Conservation (phyloP, 2,113 vertebrate genomes). For the Dromiciops gliroides region DNA sequence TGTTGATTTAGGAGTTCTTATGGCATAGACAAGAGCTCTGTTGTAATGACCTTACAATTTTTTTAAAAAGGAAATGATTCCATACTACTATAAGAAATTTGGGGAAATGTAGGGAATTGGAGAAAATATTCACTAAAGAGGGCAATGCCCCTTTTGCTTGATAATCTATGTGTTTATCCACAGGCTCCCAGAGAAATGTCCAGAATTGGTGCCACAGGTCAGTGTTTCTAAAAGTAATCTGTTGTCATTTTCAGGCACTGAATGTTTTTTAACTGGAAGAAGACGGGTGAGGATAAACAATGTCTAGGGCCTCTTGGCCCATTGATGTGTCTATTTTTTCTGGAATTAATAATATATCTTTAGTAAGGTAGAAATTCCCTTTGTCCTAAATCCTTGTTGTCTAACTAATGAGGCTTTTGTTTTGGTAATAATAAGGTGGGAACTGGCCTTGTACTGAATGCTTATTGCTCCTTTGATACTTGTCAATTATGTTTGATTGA, state of each 20-base stretch:
- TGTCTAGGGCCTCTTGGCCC: not conserved
- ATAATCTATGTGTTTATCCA: not conserved
- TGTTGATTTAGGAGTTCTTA: not conserved
- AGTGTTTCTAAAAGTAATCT: not conserved
- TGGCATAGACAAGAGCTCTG: not conserved
- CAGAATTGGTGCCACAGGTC: not conserved
- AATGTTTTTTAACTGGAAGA: not conserved
- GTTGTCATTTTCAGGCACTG: not conserved
- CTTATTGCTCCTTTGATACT: not conserved
- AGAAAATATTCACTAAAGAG: not conserved
- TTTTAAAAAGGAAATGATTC: not conserved
- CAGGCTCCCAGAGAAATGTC: not conserved
- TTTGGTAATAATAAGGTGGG: not conserved
- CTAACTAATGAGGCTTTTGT: not conserved
- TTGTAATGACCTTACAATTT: not conserved
- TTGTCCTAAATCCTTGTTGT: not conserved
- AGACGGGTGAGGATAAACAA: not conserved
- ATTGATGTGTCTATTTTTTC: not conserved
- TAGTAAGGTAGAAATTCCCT: not conserved
- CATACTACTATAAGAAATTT: not conserved
- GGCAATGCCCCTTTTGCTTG: not conserved
- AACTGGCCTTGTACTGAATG: not conserved
- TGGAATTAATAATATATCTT: not conserved
- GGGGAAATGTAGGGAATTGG: not conserved
- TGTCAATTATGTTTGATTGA: not conserved